Evolutionary conservation across 2,888 invertebrate species (phyloP).

Genomic region (Oligia strigilis): DNA sequence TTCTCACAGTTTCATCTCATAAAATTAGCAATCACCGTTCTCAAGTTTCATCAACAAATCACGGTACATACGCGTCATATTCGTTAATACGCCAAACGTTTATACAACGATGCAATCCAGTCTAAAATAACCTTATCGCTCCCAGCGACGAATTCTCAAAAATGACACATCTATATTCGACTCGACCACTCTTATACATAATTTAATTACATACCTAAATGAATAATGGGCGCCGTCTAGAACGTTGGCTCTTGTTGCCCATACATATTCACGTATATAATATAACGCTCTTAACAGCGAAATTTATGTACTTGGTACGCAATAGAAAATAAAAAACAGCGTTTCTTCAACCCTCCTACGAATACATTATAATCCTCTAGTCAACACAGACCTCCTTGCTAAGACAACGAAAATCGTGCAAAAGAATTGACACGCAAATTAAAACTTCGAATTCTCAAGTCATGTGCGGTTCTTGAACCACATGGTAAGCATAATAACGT

Average conservation of each 20-base stretch:
- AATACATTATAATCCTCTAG: slow-evolving; percentile 13
- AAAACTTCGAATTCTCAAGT: slow-evolving; percentile 14
- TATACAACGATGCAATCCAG: slow-evolving; percentile 37
- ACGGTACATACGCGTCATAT: slow-evolving; percentile 11
- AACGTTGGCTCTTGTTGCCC: slow-evolving; percentile 49
- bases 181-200: slow-evolving; percentile 19
- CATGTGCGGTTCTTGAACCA: slow-evolving; percentile 25
- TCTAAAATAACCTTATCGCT: slow-evolving; percentile 46
- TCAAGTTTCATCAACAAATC: not conserved
- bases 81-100: slow-evolving; percentile 23
- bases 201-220: slow-evolving; percentile 44
- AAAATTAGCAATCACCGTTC: not conserved
- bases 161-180: slow-evolving; percentile 51
- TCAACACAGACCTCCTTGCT: not conserved
- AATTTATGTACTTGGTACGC: slow-evolving; percentile 19
- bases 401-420: slow-evolving; percentile 12
- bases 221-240: slow-evolving; percentile 61
- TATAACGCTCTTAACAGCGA: slow-evolving; percentile 29
- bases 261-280: slow-evolving; percentile 55
- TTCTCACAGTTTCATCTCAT: not conserved
- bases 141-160: slow-evolving; percentile 44
- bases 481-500: slow-evolving; percentile 35
- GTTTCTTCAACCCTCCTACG: slow-evolving; percentile 3
- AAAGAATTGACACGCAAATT: slow-evolving; percentile 33
- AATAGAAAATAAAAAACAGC: slow-evolving; percentile 18